Percentiles rank a stretch among this genome's conserved stretches.
Evolutionary conservation across 2,797 vertebrate species (phyloP).

Genomic region (Harpagifer antarcticus): DNA sequence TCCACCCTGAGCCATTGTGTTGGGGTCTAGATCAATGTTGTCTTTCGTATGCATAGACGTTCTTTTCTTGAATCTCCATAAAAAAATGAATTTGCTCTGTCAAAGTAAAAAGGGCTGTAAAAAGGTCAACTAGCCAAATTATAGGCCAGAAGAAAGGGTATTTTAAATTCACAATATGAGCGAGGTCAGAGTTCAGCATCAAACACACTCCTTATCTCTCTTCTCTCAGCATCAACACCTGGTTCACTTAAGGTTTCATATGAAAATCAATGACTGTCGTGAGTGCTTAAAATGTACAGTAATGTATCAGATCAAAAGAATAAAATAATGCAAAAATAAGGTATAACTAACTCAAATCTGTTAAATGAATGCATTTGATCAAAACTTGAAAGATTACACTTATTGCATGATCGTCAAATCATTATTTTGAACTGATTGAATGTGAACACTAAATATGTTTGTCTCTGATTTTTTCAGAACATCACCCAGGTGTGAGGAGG

Average conservation of each 20-base stretch:
- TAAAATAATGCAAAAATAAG: neutral
- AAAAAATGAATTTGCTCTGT: slow-evolving; percentile 77
- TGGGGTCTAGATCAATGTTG: slow-evolving; percentile 81
- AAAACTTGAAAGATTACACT: neutral
- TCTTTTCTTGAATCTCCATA: slow-evolving; percentile 79
- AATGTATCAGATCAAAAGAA: neutral
- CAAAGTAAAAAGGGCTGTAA: slow-evolving; percentile 64
- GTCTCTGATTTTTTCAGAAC: slow-evolving; percentile 70
- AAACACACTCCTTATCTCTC: slow-evolving; percentile 80
- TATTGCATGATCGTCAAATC: neutral
- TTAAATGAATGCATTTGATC: neutral
- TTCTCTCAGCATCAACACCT: slow-evolving; percentile 71
- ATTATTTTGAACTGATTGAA: slow-evolving; percentile 11
- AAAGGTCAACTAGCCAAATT: slow-evolving; percentile 82
- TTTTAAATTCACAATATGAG: slow-evolving; percentile 74
- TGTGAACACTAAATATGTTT: slow-evolving; percentile 49
- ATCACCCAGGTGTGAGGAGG: slow-evolving; percentile 50
- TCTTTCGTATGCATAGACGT: slow-evolving; percentile 88
- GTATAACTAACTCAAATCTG: neutral
- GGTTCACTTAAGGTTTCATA: slow-evolving; percentile 23
- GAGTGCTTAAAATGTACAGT: neutral
- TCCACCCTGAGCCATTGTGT: slow-evolving; percentile 77
- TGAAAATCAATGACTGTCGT: slow-evolving; percentile 8
- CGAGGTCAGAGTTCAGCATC: slow-evolving; percentile 74
- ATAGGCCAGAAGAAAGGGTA: slow-evolving; percentile 73